These are phyloP conservation scores for Ptychadena robeensis DNA, from an alignment of 2,797 vertebrate genomes.

Conservation along the genomic window DNA sequence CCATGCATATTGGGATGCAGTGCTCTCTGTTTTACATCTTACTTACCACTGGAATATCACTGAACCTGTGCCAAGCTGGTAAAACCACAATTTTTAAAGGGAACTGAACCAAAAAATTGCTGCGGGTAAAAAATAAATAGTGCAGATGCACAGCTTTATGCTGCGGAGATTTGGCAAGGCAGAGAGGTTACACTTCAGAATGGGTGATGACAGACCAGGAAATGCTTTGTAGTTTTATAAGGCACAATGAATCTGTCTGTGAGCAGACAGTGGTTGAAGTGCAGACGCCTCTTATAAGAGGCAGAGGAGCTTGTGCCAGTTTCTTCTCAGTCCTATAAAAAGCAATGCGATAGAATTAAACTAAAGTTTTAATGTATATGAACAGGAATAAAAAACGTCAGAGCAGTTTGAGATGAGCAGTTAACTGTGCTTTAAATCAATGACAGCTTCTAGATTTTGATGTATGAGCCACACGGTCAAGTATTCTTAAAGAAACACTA, in stretches of 20 bases:
- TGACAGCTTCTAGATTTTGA: neutral
- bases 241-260: constrained; percentile 49
- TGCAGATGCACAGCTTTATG: constrained; percentile 1
- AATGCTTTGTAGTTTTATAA: constrained; percentile 59
- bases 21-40: neutral
- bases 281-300: constrained; percentile 42
- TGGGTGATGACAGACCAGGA: constrained; percentile 53
- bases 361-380: neutral
- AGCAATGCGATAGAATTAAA: constrained; percentile 5
- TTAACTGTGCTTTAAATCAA: neutral
- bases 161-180: constrained; percentile 39
- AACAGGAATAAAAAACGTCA: neutral
- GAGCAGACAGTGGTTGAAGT: constrained; percentile 48
- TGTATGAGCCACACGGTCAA: neutral
- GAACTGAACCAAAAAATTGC: constrained; percentile 1
- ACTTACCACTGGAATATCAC: neutral
- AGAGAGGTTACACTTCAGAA: constrained; percentile 30
- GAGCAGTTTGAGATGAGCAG: neutral
- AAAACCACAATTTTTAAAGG: neutral
- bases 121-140: neutral
- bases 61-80: neutral
- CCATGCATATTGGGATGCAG: no score
- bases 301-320: constrained; percentile 19
- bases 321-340: constrained; percentile 12
- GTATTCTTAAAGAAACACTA: neutral